Evolutionary conservation across 2,113 vertebrate genomes (phyloP).

Genomic region (Pionites leucogaster): DNA sequence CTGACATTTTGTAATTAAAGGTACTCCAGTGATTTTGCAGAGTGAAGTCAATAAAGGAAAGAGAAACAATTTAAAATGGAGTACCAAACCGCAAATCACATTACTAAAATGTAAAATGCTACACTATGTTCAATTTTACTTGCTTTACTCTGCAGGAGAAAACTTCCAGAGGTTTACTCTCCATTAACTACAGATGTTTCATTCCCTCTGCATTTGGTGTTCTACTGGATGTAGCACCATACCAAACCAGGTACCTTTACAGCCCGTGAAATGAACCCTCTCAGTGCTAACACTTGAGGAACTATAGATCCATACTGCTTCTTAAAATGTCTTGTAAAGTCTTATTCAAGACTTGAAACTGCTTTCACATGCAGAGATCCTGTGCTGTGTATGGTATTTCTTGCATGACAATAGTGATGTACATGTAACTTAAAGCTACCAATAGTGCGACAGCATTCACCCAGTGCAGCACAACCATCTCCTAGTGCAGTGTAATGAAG

Average conservation of each 20-base stretch:
- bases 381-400: not conserved
- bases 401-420: not conserved
- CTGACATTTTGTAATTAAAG: not conserved
- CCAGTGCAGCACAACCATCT: not conserved
- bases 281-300: accelerated
- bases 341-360: not conserved
- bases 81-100: not conserved
- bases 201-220: not conserved
- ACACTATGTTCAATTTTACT: not conserved
- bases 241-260: not conserved
- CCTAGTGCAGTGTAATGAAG: not conserved
- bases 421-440: not conserved
- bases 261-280: accelerated
- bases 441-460: not conserved
- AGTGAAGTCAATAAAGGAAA: not conserved
- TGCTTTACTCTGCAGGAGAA: not conserved
- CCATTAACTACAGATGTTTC: not conserved
- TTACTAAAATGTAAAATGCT: not conserved
- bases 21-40: not conserved
- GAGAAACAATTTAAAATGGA: not conserved
- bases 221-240: not conserved
- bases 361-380: not conserved
- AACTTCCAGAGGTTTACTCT: not conserved
- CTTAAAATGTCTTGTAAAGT: not conserved
- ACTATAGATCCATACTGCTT: not conserved